phyloP scores from a whole-genome alignment of 2,113 vertebrate genomes.

The Esox niger region DNA sequence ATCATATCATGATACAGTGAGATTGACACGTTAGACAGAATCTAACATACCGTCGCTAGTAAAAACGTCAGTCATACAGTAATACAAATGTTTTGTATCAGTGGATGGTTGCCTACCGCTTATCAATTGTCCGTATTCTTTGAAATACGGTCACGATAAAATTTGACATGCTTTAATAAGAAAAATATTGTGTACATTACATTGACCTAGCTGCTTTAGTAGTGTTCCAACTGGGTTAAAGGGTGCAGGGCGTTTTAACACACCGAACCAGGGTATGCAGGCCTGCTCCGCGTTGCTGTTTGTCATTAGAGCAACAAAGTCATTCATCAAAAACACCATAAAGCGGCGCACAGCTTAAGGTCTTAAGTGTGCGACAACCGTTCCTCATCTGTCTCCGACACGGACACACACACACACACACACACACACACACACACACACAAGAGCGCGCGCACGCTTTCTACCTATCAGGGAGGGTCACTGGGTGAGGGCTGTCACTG shows the following conservation, averaged over 20 bases:
- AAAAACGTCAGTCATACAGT: not conserved
- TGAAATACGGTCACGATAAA: too few relatives aligned
- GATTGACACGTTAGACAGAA: not conserved
- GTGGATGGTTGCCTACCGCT: too few relatives aligned
- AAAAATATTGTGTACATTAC: too few relatives aligned
- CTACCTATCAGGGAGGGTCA: constrained; percentile 40
- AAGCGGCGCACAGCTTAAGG: not conserved
- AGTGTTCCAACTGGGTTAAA: too few relatives aligned
- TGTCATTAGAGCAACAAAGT: not conserved
- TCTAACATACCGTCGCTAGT: not conserved
- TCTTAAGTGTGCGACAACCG: not conserved
- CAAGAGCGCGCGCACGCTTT: not conserved
- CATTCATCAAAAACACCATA: not conserved
- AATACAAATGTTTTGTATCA: not conserved
- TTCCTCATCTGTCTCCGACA: not conserved
- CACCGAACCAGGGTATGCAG: not conserved
- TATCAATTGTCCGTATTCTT: too few relatives aligned
- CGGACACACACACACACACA: too few relatives aligned
- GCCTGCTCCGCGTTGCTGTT: not conserved
- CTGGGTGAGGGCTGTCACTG: constrained; percentile 44
- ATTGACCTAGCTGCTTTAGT: too few relatives aligned
- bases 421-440: too few relatives aligned
- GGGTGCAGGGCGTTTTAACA: not conserved
- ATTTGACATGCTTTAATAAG: too few relatives aligned
- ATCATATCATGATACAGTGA: not conserved